Evolutionary conservation across 2,888 invertebrate genomes (phyloP).

Genomic region (Blastobasis adustella): DNA sequence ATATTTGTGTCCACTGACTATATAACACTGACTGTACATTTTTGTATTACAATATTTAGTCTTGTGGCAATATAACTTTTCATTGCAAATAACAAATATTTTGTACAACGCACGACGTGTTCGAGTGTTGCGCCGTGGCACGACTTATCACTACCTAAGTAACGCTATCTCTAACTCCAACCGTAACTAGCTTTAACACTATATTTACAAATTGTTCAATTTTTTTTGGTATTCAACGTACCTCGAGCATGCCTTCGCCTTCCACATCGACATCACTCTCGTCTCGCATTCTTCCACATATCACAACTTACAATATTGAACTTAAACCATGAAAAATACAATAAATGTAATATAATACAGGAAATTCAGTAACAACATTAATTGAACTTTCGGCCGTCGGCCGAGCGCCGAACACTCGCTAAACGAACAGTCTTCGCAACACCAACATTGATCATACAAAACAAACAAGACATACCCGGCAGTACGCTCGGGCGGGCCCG

Average conservation of each 20-base stretch:
- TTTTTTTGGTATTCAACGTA: conserved; percentile 75
- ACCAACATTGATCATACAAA: conserved; percentile 55
- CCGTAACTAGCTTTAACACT: conserved; percentile 59
- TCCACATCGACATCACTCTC: conserved; percentile 43
- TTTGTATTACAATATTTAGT: conserved; percentile 73
- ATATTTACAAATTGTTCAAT: conserved; percentile 74
- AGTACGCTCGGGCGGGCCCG: conserved; percentile 55
- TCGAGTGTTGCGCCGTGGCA: conserved; percentile 67
- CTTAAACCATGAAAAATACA: conserved; percentile 70
- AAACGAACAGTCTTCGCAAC: conserved; percentile 56
- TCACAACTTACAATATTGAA: conserved; percentile 64
- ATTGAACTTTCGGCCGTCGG: conserved; percentile 50
- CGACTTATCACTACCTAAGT: conserved; percentile 65
- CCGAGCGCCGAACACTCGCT: conserved; percentile 35
- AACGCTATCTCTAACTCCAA: conserved; percentile 57
- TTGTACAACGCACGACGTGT: conserved; percentile 71
- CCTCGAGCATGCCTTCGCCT: conserved; percentile 62
- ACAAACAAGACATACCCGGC: conserved; percentile 69
- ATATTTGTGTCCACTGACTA: conserved; percentile 75
- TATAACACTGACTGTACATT: conserved; percentile 76
- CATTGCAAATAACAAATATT: conserved; percentile 71
- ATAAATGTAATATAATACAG: conserved; percentile 70
- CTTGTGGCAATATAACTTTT: conserved; percentile 68
- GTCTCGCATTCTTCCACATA: conserved; percentile 53
- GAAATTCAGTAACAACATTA: conserved; percentile 65